Evolutionary conservation across 37 sponge, comb jelly and placozoan genomes (phyloP), one percentile per base, ranked within the genome.

Genomic region (Axinella damicornis): DNA sequence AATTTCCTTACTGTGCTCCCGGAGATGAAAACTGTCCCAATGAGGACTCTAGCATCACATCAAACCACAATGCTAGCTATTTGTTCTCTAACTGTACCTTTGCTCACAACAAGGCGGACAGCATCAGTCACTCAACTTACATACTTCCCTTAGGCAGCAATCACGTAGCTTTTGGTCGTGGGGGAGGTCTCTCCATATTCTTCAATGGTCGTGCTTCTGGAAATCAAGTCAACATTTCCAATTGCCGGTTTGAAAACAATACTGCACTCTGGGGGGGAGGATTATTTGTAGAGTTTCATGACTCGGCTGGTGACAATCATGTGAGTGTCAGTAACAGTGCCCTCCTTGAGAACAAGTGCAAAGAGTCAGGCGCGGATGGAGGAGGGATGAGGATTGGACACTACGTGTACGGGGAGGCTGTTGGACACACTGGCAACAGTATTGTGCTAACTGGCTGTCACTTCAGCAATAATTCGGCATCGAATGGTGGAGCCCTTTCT

Each of bases 121-220:
- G 21, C 25, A 14, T 68, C 35, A 31, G 5, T 12, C 2, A 15
- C 24, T 30, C 35, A 17, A 53, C 2, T 16, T 65, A 27, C n/a
- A 27, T 78, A 4, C 21, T 86, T 39, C 91, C 91, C 12, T 54
- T 35, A 2, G 15, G 54, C 30, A 20, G 17, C 0, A 25, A 81
- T 19, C 91, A 91, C 41, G 52, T 20, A 25, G 81, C 81, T 1
- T 85, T 85, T 53, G 85, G 84, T 20, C 33, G 82, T 27, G 91
- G 91, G 15, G 85, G 91, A 24, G 91, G 91, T 2, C 71, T 91
- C 21, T 91, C 91, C 6, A 59, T 91, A 2, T 85, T 64, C 77
- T 75, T 85, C 40, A 85, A 69, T 19, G 76, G 82, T 0, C 70
- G 58, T 69, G 76, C 91, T 14, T 60, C 75, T 9, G 34, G 53